Evolutionary conservation across 2,113 vertebrate species (phyloP).

Genomic region (Sardina pilchardus): DNA sequence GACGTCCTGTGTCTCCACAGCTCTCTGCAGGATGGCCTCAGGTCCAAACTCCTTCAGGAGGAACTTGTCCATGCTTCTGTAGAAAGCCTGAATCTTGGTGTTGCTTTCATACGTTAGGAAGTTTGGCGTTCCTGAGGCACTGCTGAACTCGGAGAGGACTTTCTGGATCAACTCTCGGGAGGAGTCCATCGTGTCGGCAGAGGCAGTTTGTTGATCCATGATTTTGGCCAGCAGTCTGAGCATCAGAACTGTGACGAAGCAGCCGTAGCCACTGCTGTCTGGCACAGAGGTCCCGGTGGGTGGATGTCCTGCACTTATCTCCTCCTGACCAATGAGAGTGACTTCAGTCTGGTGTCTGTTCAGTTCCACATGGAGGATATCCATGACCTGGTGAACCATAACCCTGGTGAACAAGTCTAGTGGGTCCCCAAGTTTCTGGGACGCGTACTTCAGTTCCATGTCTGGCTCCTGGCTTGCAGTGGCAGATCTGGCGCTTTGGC

Average conservation of each 20-base stretch:
- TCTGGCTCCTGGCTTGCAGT: not conserved
- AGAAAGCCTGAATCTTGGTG: not conserved
- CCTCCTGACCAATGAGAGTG: not conserved
- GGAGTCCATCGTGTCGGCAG: not conserved
- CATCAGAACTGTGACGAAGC: not conserved
- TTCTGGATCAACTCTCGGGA: not conserved
- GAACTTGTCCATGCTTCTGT: not conserved
- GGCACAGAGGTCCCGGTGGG: not conserved
- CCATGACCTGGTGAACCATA: not conserved
- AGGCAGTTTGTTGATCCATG: not conserved
- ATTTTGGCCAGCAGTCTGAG: not conserved
- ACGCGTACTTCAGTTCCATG: not conserved
- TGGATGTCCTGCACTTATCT: not conserved
- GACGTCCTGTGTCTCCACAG: not conserved
- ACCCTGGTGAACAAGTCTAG: not conserved
- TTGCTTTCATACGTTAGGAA: not conserved
- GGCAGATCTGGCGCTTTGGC: too few species aligned
- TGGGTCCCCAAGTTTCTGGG: not conserved
- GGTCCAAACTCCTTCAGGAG: not conserved
- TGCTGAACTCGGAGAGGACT: not conserved
- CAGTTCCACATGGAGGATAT: not conserved
- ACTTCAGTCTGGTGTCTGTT: not conserved
- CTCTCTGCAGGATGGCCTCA: too few species aligned
- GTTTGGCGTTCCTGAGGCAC: not conserved
- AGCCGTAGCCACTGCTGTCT: not conserved